Base-by-base conservation (phyloP, 2,888 invertebrate species). In the Eupithecia pulchellata region DNA sequence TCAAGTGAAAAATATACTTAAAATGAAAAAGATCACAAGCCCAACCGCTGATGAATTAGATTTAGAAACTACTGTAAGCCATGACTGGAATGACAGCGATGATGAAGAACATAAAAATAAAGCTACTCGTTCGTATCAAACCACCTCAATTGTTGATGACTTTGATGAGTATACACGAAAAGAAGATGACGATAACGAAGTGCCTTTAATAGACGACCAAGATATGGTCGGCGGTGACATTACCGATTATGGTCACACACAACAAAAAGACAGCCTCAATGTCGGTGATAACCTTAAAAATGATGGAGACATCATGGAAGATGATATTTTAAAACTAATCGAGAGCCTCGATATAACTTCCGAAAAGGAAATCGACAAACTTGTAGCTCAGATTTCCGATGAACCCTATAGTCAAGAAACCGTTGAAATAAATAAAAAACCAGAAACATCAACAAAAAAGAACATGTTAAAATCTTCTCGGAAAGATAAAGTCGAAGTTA, bases 281-380 rank as follows among this genome's bases (percentile, higher is more conserved):
- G 17, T 29, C 14, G 29, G 4, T 55, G 29, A 29, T 29, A 57
- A 29, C 17, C 5, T 36, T 60, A 60, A 67, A 8, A 55, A 42
- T 34, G 58, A 57, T 30, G 68, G 64, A 5, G 39, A 69, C 25
- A 58, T 77, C 25, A 25, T 52, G 17, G 78, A 83, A 14, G 74
- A 76, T 14, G 76, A 81, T 47, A 78, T 88, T 39, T 79, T 77
- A 0, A 79, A 85, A 58, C 68, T 88, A 17, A 82, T 87, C 42
- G 76, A 83, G 39, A 80, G 86, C 47, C 80, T 84, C 32, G 82
- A 88, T 65, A n/a, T 47, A 11, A 60, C 8, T 65, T 67, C 75
- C 11, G 42, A 66, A 60, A 70, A 73, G 39, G 66, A 55, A 60
- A n/a, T 47, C 14, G 57, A 57, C 17, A 57, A 57, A 57, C 14